Conservation (phyloP, 1,140 invertebrate genomes). For the Drosophila nigromelanica region DNA sequence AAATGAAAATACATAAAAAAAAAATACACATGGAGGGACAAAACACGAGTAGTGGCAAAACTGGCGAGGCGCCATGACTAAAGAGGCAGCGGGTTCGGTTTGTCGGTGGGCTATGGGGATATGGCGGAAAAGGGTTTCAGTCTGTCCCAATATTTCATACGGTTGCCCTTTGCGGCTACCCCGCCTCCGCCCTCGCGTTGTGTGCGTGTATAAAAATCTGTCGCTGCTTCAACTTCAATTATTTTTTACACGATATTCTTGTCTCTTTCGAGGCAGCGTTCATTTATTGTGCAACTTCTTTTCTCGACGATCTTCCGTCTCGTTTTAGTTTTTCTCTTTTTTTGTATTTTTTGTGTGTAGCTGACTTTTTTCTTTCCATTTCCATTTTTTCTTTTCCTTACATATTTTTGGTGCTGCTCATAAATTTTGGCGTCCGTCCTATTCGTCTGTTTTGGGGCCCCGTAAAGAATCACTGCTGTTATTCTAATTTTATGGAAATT, state of each 20-base stretch:
- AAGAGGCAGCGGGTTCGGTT: background rate
- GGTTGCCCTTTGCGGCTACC: conserved; percentile 1
- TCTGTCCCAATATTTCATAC: conserved; percentile 63
- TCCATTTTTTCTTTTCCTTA: conserved; percentile 45
- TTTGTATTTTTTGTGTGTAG: conserved; percentile 6
- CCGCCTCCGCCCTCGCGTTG: background rate
- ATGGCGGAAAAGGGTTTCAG: conserved; percentile 63
- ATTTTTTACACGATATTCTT: conserved; percentile 77
- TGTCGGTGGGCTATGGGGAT: background rate
- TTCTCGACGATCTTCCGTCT: conserved; percentile 12
- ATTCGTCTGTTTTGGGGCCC: conserved; percentile 23
- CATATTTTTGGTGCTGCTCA: conserved; percentile 70
- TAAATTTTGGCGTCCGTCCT: conserved; percentile 70
- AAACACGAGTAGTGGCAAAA: conserved; percentile 33
- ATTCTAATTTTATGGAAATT: conserved; percentile 83
- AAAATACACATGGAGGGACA: conserved; percentile 29
- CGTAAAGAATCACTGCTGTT: conserved; percentile 80
- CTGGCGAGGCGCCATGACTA: conserved; percentile 28
- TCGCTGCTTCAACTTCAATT: conserved; percentile 75
- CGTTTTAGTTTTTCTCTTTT: conserved; percentile 11
- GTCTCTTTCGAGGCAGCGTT: conserved; percentile 57
- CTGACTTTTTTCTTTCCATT: conserved; percentile 5
- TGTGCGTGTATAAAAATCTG: conserved; percentile 68
- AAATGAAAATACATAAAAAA: conserved; percentile 34
- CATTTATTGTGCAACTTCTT: conserved; percentile 36